Base-by-base conservation (phyloP, 2,888 invertebrate genomes). In the Acronicta alni region DNA sequence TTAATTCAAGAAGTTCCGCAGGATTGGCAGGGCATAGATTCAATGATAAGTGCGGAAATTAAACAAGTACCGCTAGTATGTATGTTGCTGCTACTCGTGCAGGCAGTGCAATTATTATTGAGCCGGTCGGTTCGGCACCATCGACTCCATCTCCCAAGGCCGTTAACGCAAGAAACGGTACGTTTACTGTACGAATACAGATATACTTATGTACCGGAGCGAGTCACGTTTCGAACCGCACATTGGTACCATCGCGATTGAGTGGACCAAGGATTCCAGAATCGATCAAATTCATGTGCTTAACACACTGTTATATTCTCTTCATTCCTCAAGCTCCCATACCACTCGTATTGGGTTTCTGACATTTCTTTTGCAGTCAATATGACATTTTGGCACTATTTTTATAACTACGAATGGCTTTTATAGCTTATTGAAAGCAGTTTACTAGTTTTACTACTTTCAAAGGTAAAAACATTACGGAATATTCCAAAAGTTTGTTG, bases 101-200 rank as follows among this genome's bases (percentile, higher is more conserved):
- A 61, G 71, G 69, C 68, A 67, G 66, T 75, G 81, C 81, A 82
- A 82, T 85, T 80, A 82, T 49, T 79, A 82, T 78, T 72, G 81
- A 79, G 82, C 73, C 73, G 80, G 80, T 79, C 80, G 80, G 83
- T 86, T 83, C 80, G 84, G 82, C 84, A 82, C 81, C 87, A 85
- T 83, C 84, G 80, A 76, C 80, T 85, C 74, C 80, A 82, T 81
- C 84, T 82, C 82, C 81, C 91, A 92, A 92, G 91, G 92, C 87
- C 91, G 89, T 83, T 83, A 84, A 79, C 85, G 82, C 82, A 84
- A 85, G 84, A 81, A 89, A 88, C 91, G 88, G 89, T 89, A 83
- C 84, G 86, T 81, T 88, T 87, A 89, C 90, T 84, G 89, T 89
- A 70, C 69, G 67, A 76, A 79, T 81, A 82, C 80, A 77, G 81